phyloP scores from a whole-genome alignment of 1,140 invertebrate species.

The Sitophilus oryzae region DNA sequence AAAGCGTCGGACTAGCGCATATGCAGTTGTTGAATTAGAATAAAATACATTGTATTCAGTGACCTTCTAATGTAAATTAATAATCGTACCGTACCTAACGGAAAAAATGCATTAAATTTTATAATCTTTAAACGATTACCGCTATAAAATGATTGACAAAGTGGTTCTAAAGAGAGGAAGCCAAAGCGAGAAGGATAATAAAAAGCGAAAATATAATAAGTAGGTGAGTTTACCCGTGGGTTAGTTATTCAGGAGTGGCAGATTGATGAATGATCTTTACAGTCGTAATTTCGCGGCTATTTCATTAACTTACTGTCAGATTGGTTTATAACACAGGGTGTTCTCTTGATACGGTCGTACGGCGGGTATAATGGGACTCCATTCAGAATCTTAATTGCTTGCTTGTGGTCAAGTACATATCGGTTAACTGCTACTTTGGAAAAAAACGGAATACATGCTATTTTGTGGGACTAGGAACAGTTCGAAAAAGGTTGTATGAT shows the following conservation, averaged over 20 bases:
- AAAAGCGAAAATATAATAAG: conserved; percentile 8
- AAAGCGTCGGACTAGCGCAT: background rate
- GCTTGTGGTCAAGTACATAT: too few species aligned
- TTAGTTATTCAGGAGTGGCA: conserved; percentile 23
- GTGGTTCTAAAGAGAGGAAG: background rate
- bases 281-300: conserved; percentile 21
- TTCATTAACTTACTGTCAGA: conserved; percentile 21
- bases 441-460: too few species aligned
- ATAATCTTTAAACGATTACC: background rate
- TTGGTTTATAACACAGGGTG: conserved; percentile 22
- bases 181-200: background rate
- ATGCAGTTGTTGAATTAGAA: background rate
- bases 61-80: conserved; percentile 5
- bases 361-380: conserved; percentile 20
- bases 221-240: conserved; percentile 17
- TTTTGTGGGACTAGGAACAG: too few species aligned
- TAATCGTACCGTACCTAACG: background rate
- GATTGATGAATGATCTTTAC: conserved; percentile 20
- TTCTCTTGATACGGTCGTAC: conserved; percentile 4
- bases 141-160: conserved; percentile 3
- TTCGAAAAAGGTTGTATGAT: too few species aligned
- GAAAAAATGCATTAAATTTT: conserved; percentile 2
- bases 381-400: conserved; percentile 22
- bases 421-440: too few species aligned
- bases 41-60: conserved; percentile 2